These are phyloP conservation scores for Epistrophe eligans DNA, from an alignment of 2,888 invertebrate genomes.

Conservation along the genomic window DNA sequence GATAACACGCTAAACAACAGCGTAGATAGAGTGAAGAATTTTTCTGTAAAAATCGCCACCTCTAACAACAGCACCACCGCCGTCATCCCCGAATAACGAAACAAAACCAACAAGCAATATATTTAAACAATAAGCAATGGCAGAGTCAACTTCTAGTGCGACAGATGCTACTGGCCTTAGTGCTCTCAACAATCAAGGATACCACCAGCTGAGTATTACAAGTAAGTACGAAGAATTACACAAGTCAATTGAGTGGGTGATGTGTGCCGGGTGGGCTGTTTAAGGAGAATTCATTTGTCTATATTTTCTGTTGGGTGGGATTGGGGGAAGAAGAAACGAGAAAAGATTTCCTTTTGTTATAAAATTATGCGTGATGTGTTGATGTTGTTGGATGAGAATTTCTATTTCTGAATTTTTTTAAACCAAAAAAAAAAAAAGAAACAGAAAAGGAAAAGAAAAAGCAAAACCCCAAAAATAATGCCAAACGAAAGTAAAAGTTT, in stretches of 20 bases:
- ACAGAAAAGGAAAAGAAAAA: not conserved
- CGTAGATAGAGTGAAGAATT: slow-evolving; percentile 31
- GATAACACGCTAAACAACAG: slow-evolving; percentile 39
- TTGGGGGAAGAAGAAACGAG: not conserved
- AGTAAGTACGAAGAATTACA: slow-evolving; percentile 84
- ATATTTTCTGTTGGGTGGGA: not conserved
- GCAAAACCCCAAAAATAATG: not conserved
- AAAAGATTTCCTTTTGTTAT: slow-evolving; percentile 8
- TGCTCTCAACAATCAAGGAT: slow-evolving; percentile 83
- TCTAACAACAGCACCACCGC: not conserved
- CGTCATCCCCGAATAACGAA: not conserved
- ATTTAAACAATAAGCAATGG: slow-evolving; percentile 76
- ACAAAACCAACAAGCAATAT: slow-evolving; percentile 33
- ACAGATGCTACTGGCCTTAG: slow-evolving; percentile 71
- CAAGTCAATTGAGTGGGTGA: slow-evolving; percentile 7
- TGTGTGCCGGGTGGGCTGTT: slow-evolving; percentile 8
- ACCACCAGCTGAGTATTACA: slow-evolving; percentile 88
- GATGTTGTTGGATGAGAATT: not conserved
- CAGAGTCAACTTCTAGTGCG: slow-evolving; percentile 71
- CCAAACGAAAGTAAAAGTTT: slow-evolving; percentile 57
- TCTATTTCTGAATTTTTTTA: not conserved
- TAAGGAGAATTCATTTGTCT: not conserved
- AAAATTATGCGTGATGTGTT: slow-evolving; percentile 28
- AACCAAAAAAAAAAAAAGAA: not conserved
- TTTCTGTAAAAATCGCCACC: slow-evolving; percentile 2